phyloP scores from a whole-genome alignment of 2,113 vertebrate genomes.

The Agapornis roseicollis region DNA sequence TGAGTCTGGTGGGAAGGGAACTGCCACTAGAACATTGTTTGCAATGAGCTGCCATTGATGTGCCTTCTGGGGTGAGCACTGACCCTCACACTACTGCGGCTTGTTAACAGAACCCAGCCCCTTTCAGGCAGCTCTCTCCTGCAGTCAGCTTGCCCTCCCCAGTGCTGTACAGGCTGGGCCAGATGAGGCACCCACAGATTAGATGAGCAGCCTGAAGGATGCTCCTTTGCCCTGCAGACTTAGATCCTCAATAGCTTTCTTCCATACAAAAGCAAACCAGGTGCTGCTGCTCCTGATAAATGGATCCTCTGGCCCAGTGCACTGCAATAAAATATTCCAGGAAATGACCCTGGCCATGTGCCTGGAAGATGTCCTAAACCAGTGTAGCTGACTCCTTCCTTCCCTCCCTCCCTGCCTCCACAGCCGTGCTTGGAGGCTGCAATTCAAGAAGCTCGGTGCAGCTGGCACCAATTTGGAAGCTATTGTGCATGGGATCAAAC shows the following conservation, averaged over 20 bases:
- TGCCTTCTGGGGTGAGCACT: neutral
- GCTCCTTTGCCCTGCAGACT: neutral
- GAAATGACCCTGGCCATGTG: neutral
- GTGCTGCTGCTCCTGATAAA: neutral
- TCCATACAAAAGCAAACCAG: neutral
- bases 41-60: neutral
- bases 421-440: neutral
- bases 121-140: neutral
- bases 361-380: neutral
- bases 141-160: neutral
- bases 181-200: neutral
- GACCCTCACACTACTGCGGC: neutral
- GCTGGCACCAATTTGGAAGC: neutral
- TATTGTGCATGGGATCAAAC: neutral
- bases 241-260: neutral
- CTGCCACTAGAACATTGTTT: neutral
- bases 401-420: neutral
- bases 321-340: neutral
- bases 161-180: neutral
- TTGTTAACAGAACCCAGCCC: neutral
- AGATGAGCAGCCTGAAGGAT: neutral
- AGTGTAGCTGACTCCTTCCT: accelerated
- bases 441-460: neutral
- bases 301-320: neutral
- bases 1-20: neutral